Evolutionary conservation across 2,888 invertebrate species (phyloP).

Genomic region (Spodoptera picta): DNA sequence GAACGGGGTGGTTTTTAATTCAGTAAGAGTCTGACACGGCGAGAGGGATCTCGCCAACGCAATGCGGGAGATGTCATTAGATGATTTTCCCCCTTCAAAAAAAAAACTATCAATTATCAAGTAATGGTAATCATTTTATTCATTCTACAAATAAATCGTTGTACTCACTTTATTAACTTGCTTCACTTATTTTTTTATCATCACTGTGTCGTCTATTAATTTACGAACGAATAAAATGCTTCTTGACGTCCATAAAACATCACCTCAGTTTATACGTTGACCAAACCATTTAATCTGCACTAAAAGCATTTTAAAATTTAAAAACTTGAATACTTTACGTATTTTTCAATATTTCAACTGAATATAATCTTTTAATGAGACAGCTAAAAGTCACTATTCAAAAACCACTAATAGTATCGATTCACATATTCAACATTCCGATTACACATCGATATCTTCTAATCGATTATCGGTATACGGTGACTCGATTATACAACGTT

Average conservation of each 20-base stretch:
- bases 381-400: constrained; percentile 14
- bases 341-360: constrained; percentile 15
- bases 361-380: constrained; percentile 11
- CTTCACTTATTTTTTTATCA: too few relatives aligned
- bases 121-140: too few relatives aligned
- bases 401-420: constrained; percentile 39
- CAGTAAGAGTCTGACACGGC: too few relatives aligned
- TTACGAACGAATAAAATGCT: constrained; percentile 1
- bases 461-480: constrained; percentile 57
- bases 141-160: too few relatives aligned
- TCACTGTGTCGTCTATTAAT: background rate
- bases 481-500: constrained; percentile 70
- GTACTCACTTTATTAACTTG: too few relatives aligned
- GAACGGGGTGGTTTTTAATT: too few relatives aligned
- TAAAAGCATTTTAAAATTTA: constrained; percentile 17
- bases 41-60: too few relatives aligned
- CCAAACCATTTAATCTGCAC: constrained; percentile 12
- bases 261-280: constrained; percentile 1
- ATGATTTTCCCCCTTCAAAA: too few relatives aligned
- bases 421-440: constrained; percentile 42
- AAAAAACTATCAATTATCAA: too few relatives aligned
- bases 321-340: constrained; percentile 12
- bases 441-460: constrained; percentile 56
- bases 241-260: background rate
- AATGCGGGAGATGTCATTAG: too few relatives aligned